Evolutionary conservation across 2,113 vertebrate genomes (phyloP).

Genomic region (Pantherophis guttatus): DNA sequence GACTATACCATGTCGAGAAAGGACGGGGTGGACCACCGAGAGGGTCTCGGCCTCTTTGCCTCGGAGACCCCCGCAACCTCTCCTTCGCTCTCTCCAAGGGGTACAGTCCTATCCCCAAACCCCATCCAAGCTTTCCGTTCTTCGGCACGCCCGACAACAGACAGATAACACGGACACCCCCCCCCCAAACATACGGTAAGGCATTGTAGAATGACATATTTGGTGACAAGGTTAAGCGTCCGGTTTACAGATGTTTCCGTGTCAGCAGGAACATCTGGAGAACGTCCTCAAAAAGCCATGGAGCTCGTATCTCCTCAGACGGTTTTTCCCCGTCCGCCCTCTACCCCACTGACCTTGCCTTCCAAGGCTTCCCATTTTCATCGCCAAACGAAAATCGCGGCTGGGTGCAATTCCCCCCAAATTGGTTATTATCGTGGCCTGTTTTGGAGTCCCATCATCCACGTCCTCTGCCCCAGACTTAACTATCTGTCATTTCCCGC

Average conservation of each 20-base stretch:
- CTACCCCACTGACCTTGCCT: neutral
- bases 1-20: neutral
- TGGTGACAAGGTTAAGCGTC: neutral
- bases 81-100: neutral
- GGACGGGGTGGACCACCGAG: neutral
- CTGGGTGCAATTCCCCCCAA: neutral
- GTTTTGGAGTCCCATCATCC: neutral
- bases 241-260: too few species aligned
- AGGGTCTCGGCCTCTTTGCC: neutral
- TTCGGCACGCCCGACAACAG: neutral
- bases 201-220: neutral
- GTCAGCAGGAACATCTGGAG: neutral
- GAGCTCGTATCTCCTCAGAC: neutral
- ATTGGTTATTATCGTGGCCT: too few species aligned
- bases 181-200: neutral
- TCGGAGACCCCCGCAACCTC: neutral
- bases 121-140: too few species aligned
- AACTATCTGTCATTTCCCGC: too few species aligned
- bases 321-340: too few species aligned
- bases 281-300: neutral
- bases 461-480: neutral
- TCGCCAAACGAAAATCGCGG: fast-evolving
- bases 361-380: neutral
- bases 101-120: neutral
- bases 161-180: neutral